Conservation (phyloP, 1,140 invertebrate genomes). For the Drosophila murphyi region DNA sequence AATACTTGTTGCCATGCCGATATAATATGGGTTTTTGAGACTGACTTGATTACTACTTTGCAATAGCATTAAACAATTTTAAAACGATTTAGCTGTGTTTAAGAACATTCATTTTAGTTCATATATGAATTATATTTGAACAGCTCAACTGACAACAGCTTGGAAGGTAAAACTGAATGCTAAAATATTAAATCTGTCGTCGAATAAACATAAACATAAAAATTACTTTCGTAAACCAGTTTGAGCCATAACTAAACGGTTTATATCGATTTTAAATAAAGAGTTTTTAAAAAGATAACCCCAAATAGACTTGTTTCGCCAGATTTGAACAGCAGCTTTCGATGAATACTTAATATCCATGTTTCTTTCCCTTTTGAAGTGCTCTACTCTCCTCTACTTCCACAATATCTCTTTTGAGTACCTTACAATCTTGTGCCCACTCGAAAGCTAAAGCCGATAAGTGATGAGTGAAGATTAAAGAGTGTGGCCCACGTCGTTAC, state of each 20-base stretch:
- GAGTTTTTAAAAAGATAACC: too few relatives aligned
- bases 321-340: neutral
- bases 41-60: neutral
- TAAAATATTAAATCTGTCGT: neutral
- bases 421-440: neutral
- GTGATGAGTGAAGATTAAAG: slow-evolving; percentile 23
- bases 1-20: neutral
- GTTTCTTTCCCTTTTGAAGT: neutral
- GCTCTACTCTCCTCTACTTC: neutral
- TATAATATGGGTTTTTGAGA: neutral
- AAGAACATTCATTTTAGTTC: neutral
- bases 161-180: neutral
- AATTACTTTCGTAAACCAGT: neutral
- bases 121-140: neutral
- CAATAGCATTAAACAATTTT: neutral
- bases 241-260: neutral
- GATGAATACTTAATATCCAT: neutral
- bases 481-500: slow-evolving; percentile 36
- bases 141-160: neutral
- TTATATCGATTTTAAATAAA: neutral
- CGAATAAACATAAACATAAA: neutral
- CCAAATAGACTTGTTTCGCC: neutral
- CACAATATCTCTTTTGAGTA: neutral
- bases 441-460: slow-evolving; percentile 32
- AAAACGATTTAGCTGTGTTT: neutral